Conservation (phyloP, 2,888 invertebrate genomes). For the Nephrotoma guestfalica region DNA sequence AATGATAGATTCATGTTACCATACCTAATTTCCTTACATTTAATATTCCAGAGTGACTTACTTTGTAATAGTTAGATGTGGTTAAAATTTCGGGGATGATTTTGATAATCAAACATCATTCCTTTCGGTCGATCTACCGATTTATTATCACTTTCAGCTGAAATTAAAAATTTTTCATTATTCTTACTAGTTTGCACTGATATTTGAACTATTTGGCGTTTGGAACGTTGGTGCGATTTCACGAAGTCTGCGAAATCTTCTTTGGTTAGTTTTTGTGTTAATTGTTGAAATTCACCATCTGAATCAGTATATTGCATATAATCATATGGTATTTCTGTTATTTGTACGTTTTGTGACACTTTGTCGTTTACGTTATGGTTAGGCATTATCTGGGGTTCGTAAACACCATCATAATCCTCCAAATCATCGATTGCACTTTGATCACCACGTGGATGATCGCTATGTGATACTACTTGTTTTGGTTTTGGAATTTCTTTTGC, state of each 20-base stretch:
- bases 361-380: not conserved
- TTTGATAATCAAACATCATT: not conserved
- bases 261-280: not conserved
- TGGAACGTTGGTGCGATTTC: not conserved
- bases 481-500: not conserved
- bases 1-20: not conserved
- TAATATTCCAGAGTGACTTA: not conserved
- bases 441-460: not conserved
- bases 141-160: not conserved
- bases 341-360: not conserved
- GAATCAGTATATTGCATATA: not conserved
- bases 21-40: not conserved
- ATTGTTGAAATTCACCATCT: not conserved
- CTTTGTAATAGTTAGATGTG: not conserved
- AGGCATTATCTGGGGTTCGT: not conserved
- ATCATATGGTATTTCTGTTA: not conserved
- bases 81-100: not conserved
- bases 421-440: not conserved
- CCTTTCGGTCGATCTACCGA: not conserved
- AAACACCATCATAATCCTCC: not conserved
- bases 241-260: not conserved
- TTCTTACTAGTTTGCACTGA: not conserved
- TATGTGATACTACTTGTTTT: not conserved
- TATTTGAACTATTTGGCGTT: not conserved
- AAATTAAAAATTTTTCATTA: not conserved